phyloP scores from a whole-genome alignment of 2,113 vertebrate genomes.

The Thermophis baileyi region DNA sequence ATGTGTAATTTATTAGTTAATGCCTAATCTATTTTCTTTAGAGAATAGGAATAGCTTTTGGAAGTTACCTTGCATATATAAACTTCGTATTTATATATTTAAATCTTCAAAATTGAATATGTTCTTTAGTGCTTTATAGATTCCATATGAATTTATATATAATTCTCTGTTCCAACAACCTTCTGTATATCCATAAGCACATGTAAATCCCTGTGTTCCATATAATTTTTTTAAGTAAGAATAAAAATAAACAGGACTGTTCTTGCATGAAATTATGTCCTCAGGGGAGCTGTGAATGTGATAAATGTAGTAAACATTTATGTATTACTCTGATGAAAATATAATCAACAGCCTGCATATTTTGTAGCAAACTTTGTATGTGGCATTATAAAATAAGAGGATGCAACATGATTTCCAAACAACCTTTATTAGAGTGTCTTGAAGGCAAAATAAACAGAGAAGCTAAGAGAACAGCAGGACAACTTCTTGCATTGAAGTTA shows the following conservation, averaged over 20 bases:
- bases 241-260: conserved; percentile 4
- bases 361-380: not conserved
- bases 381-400: not conserved
- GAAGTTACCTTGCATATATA: not conserved
- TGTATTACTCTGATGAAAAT: conserved; percentile 14
- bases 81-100: not conserved
- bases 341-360: not conserved
- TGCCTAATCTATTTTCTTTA: not conserved
- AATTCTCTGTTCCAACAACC: not conserved
- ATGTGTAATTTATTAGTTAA: not conserved
- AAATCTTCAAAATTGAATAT: not conserved
- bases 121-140: not conserved
- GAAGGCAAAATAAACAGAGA: conserved; percentile 1
- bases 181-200: not conserved
- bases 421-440: not conserved
- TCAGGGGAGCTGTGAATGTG: not conserved
- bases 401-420: not conserved
- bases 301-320: conserved; percentile 14
- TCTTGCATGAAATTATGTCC: conserved; percentile 22
- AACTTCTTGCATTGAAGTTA: not conserved
- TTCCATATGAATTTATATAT: not conserved
- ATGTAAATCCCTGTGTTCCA: not conserved
- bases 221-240: not conserved
- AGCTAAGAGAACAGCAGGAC: not conserved
- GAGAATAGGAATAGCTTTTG: not conserved